Evolutionary conservation across 1,140 invertebrate genomes (phyloP).

Genomic region (Diorhabda sublineata): DNA sequence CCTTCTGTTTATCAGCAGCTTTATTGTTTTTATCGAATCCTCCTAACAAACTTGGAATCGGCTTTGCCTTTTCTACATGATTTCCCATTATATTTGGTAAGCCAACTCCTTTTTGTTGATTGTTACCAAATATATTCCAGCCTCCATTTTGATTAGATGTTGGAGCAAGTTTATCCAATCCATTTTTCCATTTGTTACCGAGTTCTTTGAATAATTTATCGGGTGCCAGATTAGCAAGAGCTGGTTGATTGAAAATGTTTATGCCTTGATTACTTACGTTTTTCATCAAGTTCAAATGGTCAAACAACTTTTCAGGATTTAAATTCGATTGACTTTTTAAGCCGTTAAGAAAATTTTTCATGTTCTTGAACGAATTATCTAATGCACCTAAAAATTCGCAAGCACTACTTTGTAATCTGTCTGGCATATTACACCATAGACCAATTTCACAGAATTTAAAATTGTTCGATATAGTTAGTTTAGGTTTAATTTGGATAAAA

Average conservation of each 20-base stretch:
- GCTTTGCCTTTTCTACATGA: too few species aligned
- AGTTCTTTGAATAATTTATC: background rate
- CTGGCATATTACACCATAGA: slow-evolving; percentile 54
- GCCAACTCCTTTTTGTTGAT: too few species aligned
- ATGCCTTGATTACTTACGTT: background rate
- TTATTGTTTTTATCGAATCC: too few species aligned
- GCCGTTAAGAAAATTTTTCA: background rate
- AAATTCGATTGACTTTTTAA: background rate
- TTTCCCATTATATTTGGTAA: too few species aligned
- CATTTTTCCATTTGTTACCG: background rate
- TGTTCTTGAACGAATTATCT: background rate
- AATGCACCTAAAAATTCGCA: slow-evolving; percentile 46
- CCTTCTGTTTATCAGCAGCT: too few species aligned
- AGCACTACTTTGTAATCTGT: slow-evolving; percentile 50
- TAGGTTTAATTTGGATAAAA: slow-evolving; percentile 54
- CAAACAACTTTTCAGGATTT: background rate
- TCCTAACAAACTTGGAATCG: too few species aligned
- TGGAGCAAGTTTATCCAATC: too few species aligned
- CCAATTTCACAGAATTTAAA: slow-evolving; percentile 62
- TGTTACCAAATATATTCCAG: too few species aligned
- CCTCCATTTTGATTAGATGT: too few species aligned
- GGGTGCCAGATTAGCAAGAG: background rate
- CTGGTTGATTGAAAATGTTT: background rate
- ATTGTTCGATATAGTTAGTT: slow-evolving; percentile 48
- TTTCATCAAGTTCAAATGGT: background rate